Base-by-base conservation (phyloP, 2,797 vertebrate species). In the Premnoplex brunnescens region DNA sequence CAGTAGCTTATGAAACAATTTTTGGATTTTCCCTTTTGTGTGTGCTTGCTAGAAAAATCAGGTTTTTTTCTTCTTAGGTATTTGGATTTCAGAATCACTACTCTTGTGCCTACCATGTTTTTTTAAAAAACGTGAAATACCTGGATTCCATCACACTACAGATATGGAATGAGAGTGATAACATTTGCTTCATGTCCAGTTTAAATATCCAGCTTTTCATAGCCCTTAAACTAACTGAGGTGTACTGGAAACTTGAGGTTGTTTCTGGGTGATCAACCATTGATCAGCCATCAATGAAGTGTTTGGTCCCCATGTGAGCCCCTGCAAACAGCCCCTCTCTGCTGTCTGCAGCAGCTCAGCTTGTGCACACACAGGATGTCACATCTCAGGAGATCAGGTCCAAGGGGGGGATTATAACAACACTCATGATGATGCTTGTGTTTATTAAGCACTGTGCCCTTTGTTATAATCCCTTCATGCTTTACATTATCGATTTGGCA, bases 401-500 rank as follows among this genome's bases (percentile, higher is more conserved):
- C 79, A 34, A 48, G 51, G 62, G 43, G 16, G 14, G 20, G 58
- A 83, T 20, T 83, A 41, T 19, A 85, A 21, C 49, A 75, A 86
- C 19, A 27, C 34, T n/a, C 56, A 52, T 8, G n/a, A 4, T 4
- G 39, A 26, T 58, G 17, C 12, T 37, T 4, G 59, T 8, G 3
- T 79, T 87, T 51, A 15, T 89, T 44, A 22, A 91, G 37, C 37
- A 8, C 37, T 32, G 11, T 43, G 58, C 41, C 64, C 87, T 59
- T 84, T 85, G 56, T 89, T 82, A 63, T 7, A 55, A 73, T 46
- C 86, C 90, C 67, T 34, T 34, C 26, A n/a, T 62, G 52, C 82
- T 91, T 87, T 21, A 44, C 74, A 28, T 76, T 83, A 94, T 90
- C 83, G 95, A 91, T 92, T 56, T 78, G 80, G 44, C 80, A 90